Base-by-base conservation (phyloP, 2,888 invertebrate species). In the Eudasyphora cyanicolor region DNA sequence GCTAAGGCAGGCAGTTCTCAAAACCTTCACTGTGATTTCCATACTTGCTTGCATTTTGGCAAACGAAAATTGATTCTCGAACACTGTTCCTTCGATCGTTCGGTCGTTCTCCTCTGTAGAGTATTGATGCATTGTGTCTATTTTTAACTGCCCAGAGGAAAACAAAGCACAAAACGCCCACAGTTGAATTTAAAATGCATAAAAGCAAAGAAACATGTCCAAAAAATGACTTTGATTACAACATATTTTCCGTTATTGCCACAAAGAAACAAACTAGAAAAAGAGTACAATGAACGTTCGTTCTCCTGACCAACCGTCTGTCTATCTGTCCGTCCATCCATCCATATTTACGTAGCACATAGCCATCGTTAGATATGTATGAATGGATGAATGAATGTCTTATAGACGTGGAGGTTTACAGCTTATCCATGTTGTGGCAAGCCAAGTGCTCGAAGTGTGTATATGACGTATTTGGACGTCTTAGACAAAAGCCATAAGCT, bases 401-500 rank as follows among this genome's bases (percentile, higher is more conserved):
- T 21, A 51, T n/a, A 51, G 12, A 19, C 51, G 24, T 51, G 24
- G 45, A 5, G 21, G 32, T 32, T 32, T 49, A 12, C 24, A 24
- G 54, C 24, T 24, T 24, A 57, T 27, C 19, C 17, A 51, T 7
- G 35, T 45, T 12, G 45, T 14, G 45, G 45, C n/a, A 12, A 45
- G 45, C 6, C 57, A 14, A 24, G 27, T 8, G 8, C 32, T 32
- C 32, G 32, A 32, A 1, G 2, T 57, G 27, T n/a, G 21, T 57
- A 57, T n/a, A n/a, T 64, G 64, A 35, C 35, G 62, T 57, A 14
- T 24, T 64, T 78, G 80, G 67, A 80, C 71, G 77, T 80, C 83
- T 81, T 76, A 84, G 75, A 76, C 49, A 76, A 54, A 57, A 78
- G 75, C 75, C 71, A 76, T 76, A 84, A 84, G 78, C 80, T 78